A percentile compares a stretch with the other conserved stretches of the same genome.
Evolutionary conservation across 2,797 vertebrate genomes (phyloP).

Genomic region (Leptatherina wallacei): DNA sequence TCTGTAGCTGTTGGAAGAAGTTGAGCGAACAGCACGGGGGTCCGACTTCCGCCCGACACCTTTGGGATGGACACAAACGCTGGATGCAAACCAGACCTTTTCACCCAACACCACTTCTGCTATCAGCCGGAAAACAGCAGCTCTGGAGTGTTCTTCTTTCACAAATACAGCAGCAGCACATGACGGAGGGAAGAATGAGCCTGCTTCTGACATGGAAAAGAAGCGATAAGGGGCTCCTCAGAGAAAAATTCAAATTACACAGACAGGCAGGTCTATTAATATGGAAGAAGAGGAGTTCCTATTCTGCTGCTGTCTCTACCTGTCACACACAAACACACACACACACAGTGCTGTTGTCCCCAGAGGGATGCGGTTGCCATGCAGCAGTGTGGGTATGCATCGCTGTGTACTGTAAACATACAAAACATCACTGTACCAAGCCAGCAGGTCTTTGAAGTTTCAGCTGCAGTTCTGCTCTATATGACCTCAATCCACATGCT

Average conservation of each 20-base stretch:
- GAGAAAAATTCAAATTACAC: slow-evolving; percentile 53
- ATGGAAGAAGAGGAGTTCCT: slow-evolving; percentile 31
- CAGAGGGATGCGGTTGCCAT: slow-evolving; percentile 17
- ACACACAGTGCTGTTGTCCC: slow-evolving; percentile 9
- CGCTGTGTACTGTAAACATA: slow-evolving; percentile 35
- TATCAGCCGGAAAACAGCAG: slow-evolving; percentile 8
- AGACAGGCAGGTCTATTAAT: slow-evolving; percentile 55
- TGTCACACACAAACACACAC: slow-evolving; percentile 13
- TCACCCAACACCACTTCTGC: slow-evolving; percentile 1
- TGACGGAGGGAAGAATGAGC: slow-evolving; percentile 23
- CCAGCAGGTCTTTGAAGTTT: slow-evolving; percentile 45
- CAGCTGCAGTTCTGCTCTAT: slow-evolving; percentile 40
- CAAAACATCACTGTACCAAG: slow-evolving; percentile 4
- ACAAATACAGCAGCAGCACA: slow-evolving; percentile 4
- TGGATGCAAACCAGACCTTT: neutral
- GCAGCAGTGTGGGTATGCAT: slow-evolving; percentile 8
- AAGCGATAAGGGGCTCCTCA: slow-evolving; percentile 41
- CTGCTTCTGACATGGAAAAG: slow-evolving; percentile 21
- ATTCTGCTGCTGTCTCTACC: slow-evolving; percentile 26
- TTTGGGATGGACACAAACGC: neutral
- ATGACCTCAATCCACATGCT: slow-evolving; percentile 65
- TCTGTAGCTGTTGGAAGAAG: neutral
- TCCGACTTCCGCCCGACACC: slow-evolving; percentile 2
- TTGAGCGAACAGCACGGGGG: neutral
- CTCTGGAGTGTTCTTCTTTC: slow-evolving; percentile 2